Base-by-base conservation (phyloP, 2,888 invertebrate genomes). In the Crossocerus cetratus region DNA sequence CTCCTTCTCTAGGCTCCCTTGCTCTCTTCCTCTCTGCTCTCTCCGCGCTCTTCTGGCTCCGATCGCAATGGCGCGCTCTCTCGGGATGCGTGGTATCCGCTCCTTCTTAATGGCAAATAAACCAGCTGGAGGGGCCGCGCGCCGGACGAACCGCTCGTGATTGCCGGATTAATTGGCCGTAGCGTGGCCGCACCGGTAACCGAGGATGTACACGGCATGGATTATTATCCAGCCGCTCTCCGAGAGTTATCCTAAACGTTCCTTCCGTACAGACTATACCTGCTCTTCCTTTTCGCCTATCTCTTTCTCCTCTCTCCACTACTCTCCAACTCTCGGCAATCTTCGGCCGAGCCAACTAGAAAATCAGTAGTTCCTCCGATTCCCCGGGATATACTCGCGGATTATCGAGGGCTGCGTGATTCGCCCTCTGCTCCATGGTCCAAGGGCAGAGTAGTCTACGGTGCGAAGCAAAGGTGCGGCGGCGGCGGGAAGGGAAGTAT, bases 131-230 rank as follows among this genome's bases (percentile, higher is more conserved):
- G 79, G n/a, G n/a, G n/a, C n/a, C n/a, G n/a, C 61, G 75, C 57
- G 72, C 67, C 67, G 78, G 79, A 78, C n/a, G 81, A 78, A 77
- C 76, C 79, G 83, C 81, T 83, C 87, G 84, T 85, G 85, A 87
- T 86, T 86, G 84, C 85, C 81, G 83, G 84, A 87, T 87, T 87
- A 88, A 88, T 88, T 87, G 86, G 84, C 85, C 83, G 83, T 80
- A 85, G 84, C 80, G 84, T 86, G 83, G 84, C 72, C 69, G 76
- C 74, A 73, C 65, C 76, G 69, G 76, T 78, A 83, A 83, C 81
- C 66, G 76, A 75, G 81, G 71, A 82, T 82, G 74, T 78, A 78
- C 79, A 76, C 75, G 80, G 78, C 76, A 71, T 65, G 81, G 82
- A 83, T 82, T 81, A 82, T 82, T 83, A 82, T 81, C 82, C 83